Evolutionary conservation across 2,888 invertebrate genomes (phyloP), one percentile per base, ranked within the genome.

Genomic region (Sarcophaga caerulescens): DNA sequence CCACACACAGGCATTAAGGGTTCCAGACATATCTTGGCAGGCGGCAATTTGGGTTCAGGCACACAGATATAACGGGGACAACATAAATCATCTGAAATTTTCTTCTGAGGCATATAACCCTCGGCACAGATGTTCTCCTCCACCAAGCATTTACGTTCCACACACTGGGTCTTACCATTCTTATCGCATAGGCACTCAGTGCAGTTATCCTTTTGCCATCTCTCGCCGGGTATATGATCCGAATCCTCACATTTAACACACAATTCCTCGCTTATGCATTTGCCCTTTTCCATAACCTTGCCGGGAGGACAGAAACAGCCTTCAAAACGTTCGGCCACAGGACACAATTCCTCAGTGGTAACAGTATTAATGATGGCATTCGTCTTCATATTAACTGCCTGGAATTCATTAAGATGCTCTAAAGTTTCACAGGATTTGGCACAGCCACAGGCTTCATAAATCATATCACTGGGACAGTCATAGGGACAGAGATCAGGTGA

Each of bases 271-370:
- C 94, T 94, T 1, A 98, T 95, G 90, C 98, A 98, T 6, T 95
- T 95, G 84, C 95, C 95, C 90, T 96, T 95, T 80, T 96, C 94
- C 87, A 96, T 94, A 0, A 96, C 95, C 92, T 95, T 95, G 84
- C 96, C 96, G 73, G 94, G 93, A 0, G 97, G 96, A 93, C 98
- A 98, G 94, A 96, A 97, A 92, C 98, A 98, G 1, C 97, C 98
- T 90, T 97, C 98, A 0, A 94, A 94, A 0, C 93, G 92, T 14
- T 92, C 93, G 1, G 91, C 92, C 5, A 92, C 92, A 44, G 92
- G 90, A 85, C 96, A 96, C 84, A 92, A 87, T 0, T 92, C 91
- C 19, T 91, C 89, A 3, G 87, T 86, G n/a, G 83, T 89, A 17
- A 92, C 88, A 0, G 91, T 90, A 60, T 89, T 91, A 3, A 90